Base-by-base conservation (phyloP, 1,140 invertebrate genomes). In the Ips nitidus region DNA sequence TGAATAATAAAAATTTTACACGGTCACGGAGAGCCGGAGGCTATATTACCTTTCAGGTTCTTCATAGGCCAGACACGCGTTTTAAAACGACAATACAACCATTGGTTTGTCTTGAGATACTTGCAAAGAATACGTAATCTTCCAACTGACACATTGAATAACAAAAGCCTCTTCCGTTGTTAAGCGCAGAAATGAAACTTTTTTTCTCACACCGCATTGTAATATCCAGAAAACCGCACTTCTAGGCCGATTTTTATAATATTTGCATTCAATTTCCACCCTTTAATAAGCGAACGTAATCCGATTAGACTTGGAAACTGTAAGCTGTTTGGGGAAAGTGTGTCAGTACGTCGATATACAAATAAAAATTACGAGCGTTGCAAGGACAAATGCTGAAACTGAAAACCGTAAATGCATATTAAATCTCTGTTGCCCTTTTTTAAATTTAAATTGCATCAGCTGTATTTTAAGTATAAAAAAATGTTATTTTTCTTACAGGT, bases 401-500 rank as follows among this genome's bases (percentile, higher is more conserved):
- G 5, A 40, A 7, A 40, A 56, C 6, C 41, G 7, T n/a, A 7
- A 2, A 59, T 59, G 60, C 6, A 52, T 22, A 50, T 63, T 63
- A 50, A 63, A 60, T 60, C 58, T 60, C 41, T 60, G 40, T 42
- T 22, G 22, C 22, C 22, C 22, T 22, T 22, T 22, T 22, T 22
- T 22, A 22, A 22, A 22, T 22, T 22, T n/a, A 1, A 56, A 56
- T 56, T 56, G n/a, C n/a, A 22, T 22, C 22, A 22, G 22, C 22
- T 22, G 22, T 22, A 22, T 22, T 22, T 50, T 50, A 50, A 6
- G 45, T 50, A 22, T 22, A 8, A 22, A 36, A 22, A 55, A 59
- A 59, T 59, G 5, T 55, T 55, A 55, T 70, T 41, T 75, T 75
- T 42, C 22, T 22, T 22, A 22, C 74, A 75, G 74, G 71, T 69